phyloP scores from a whole-genome alignment of 2,113 vertebrate genomes.

The Megaceryle maxima region DNA sequence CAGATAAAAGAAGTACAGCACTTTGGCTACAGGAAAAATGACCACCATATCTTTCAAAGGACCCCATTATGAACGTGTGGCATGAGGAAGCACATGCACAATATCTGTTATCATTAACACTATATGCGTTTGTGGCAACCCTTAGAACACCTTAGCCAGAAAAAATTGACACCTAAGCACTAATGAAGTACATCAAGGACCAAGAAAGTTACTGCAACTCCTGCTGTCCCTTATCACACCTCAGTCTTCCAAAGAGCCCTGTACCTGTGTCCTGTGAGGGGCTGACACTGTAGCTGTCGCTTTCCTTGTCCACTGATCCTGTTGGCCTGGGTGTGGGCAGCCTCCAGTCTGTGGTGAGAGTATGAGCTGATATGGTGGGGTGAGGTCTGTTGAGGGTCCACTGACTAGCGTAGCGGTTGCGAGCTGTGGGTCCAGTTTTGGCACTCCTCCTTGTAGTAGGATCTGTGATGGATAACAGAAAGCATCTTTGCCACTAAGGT shows the following conservation, averaged over 20 bases:
- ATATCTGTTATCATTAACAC: background rate
- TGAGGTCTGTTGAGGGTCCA: slow-evolving; percentile 98
- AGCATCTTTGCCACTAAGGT: background rate
- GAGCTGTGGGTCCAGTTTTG: slow-evolving; percentile 90
- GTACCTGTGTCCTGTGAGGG: slow-evolving; percentile 98
- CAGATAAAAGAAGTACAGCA: background rate
- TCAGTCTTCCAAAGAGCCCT: background rate
- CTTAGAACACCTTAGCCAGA: background rate
- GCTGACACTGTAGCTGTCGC: slow-evolving; percentile 98
- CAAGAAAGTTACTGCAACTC: background rate
- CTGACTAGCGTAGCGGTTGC: slow-evolving; percentile 96
- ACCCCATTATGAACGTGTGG: accelerated
- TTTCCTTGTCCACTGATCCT: slow-evolving; percentile 97
- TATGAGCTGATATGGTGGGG: slow-evolving; percentile 95
- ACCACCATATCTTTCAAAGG: background rate
- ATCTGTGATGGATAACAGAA: slow-evolving; percentile 74
- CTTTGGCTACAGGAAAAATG: background rate
- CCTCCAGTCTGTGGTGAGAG: slow-evolving; percentile 97
- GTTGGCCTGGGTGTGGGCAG: slow-evolving; percentile 91
- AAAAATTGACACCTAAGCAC: background rate
- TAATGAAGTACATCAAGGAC: background rate
- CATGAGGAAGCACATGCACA: background rate
- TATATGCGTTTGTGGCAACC: background rate
- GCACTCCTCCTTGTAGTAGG: slow-evolving; percentile 95
- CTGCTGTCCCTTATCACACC: background rate